Evolutionary conservation across 2,888 invertebrate genomes (phyloP).

Genomic region (Strigamia crassipes): DNA sequence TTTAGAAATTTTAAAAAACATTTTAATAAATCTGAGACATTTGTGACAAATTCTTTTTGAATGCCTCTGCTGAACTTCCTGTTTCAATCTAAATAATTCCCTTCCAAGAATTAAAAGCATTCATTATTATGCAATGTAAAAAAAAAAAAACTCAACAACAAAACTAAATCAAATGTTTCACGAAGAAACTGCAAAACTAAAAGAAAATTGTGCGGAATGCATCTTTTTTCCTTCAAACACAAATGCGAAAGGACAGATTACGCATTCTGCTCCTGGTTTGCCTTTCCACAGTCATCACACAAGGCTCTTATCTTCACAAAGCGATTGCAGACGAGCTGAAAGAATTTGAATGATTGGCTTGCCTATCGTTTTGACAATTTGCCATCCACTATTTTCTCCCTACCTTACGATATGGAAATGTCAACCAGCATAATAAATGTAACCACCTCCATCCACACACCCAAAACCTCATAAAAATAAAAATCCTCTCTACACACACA

Average conservation of each 20-base stretch:
- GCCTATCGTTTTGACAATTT: constrained; percentile 10
- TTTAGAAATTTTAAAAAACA: too few relatives aligned
- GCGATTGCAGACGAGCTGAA: constrained; percentile 10
- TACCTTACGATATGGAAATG: constrained; percentile 10
- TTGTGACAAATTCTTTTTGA: too few relatives aligned
- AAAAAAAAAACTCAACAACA: neutral
- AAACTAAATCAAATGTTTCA: neutral
- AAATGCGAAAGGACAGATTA: constrained; percentile 10
- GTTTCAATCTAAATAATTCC: too few relatives aligned
- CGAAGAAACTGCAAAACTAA: neutral
- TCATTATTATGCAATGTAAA: too few relatives aligned
- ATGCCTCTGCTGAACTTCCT: too few relatives aligned
- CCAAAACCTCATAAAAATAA: constrained; percentile 10
- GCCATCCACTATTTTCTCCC: constrained; percentile 6
- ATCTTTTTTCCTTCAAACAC: neutral
- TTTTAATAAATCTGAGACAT: too few relatives aligned
- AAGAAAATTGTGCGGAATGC: neutral
- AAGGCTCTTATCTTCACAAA: constrained; percentile 10
- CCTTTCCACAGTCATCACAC: constrained; percentile 10
- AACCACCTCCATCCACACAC: constrained; percentile 3
- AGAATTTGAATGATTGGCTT: constrained; percentile 10
- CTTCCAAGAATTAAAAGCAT: too few relatives aligned
- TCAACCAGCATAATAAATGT: constrained; percentile 10
- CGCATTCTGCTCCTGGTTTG: constrained; percentile 2
- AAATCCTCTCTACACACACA: neutral